These are phyloP conservation scores for Coturnix japonica DNA, from an alignment of 2,113 vertebrate genomes.

Conservation along the genomic window DNA sequence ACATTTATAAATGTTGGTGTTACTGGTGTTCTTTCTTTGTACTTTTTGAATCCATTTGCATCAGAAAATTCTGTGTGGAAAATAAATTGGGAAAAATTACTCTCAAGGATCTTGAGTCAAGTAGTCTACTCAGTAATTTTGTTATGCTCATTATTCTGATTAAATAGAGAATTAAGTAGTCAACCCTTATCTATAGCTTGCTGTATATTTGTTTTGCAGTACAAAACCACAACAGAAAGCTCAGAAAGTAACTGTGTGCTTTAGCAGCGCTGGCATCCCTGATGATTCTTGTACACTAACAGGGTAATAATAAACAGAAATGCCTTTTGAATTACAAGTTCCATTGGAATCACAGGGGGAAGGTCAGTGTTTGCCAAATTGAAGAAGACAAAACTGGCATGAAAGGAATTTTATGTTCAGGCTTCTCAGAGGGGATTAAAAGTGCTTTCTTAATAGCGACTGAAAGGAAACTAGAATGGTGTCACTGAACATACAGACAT, in stretches of 20 bases:
- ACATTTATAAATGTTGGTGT: not conserved
- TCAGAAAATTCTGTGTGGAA: not conserved
- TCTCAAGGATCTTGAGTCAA: not conserved
- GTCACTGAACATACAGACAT: constrained; percentile 24
- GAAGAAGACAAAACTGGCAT: constrained; percentile 66
- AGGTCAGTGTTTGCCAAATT: constrained; percentile 43
- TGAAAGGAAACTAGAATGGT: constrained; percentile 54
- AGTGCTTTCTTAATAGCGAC: constrained; percentile 41
- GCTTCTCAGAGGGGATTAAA: constrained; percentile 53
- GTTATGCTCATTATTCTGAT: not conserved
- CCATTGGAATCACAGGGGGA: constrained; percentile 57
- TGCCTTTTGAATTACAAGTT: constrained; percentile 62
- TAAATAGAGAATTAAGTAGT: constrained; percentile 20
- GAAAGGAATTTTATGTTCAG: constrained; percentile 67
- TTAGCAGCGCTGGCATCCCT: constrained; percentile 13
- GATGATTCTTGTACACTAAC: constrained; percentile 19
- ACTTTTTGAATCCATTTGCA: not conserved
- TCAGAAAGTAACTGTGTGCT: constrained; percentile 28
- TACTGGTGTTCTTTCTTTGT: not conserved
- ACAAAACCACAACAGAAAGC: constrained; percentile 3
- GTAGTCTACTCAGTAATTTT: not conserved
- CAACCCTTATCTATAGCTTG: not conserved
- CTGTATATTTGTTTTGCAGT: not conserved
- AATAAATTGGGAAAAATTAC: not conserved
- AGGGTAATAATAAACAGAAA: constrained; percentile 60